Percentiles rank a stretch among this genome's conserved stretches.
phyloP scores from a whole-genome alignment of 1,140 invertebrate species.

The Vanessa atalanta region DNA sequence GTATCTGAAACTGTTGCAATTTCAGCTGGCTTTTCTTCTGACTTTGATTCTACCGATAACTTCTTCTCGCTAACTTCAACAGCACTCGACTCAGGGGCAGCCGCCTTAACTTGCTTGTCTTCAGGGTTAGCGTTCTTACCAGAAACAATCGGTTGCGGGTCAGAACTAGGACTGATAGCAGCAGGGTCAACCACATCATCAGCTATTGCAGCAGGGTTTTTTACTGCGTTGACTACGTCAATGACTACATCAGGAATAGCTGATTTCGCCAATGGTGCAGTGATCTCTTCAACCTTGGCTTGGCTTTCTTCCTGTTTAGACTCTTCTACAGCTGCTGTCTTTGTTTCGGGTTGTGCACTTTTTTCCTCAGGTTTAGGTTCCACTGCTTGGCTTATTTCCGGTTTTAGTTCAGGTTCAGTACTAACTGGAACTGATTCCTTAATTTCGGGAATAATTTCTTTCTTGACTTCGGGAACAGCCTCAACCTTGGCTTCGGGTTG shows the following conservation, averaged over 20 bases:
- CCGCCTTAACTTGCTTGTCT: conserved; percentile 49
- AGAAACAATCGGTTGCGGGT: conserved; percentile 47
- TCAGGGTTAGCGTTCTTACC: conserved; percentile 47
- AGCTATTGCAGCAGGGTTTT: conserved; percentile 55
- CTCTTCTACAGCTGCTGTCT: conserved; percentile 47
- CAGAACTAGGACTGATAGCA: conserved; percentile 56
- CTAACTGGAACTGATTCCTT: conserved; percentile 28
- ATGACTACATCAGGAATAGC: conserved; percentile 54
- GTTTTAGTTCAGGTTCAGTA: conserved; percentile 40
- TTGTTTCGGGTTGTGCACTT: conserved; percentile 44
- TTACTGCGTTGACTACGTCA: conserved; percentile 63
- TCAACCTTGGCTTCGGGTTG: conserved; percentile 39
- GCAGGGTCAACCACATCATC: conserved; percentile 61
- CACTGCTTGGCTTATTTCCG: conserved; percentile 39
- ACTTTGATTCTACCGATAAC: conserved; percentile 36
- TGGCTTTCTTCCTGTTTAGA: conserved; percentile 50
- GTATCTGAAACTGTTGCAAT: conserved; percentile 24
- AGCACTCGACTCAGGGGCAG: conserved; percentile 35
- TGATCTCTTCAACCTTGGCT: conserved; percentile 65
- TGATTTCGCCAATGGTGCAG: conserved; percentile 53
- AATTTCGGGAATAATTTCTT: conserved; percentile 40
- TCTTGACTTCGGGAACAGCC: conserved; percentile 41
- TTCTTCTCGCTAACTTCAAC: conserved; percentile 40
- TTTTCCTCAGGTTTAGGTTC: conserved; percentile 49
- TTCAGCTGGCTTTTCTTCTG: conserved; percentile 45